These are phyloP conservation scores for Drosophila affinis DNA, from an alignment of 2,888 invertebrate species.

Conservation along the genomic window DNA sequence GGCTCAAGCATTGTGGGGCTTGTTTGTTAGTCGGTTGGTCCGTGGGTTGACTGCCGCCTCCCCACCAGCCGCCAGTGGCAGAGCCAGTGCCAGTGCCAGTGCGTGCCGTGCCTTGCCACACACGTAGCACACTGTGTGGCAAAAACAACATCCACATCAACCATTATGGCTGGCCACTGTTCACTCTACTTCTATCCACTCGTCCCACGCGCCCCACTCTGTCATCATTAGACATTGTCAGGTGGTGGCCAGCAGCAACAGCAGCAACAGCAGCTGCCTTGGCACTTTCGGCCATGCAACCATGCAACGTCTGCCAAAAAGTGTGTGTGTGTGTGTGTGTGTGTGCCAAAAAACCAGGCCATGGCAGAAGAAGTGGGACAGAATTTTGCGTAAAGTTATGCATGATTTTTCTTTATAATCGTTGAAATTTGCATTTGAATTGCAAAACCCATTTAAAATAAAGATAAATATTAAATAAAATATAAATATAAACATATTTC, in stretches of 20 bases:
- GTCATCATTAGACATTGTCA: slow-evolving; percentile 73
- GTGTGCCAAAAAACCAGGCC: slow-evolving; percentile 44
- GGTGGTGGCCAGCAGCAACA: slow-evolving; percentile 32
- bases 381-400: neutral
- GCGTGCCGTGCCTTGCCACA: slow-evolving; percentile 57
- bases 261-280: slow-evolving; percentile 29
- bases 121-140: slow-evolving; percentile 46
- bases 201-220: slow-evolving; percentile 47
- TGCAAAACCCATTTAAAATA: neutral
- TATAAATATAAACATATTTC: no score
- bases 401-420: neutral
- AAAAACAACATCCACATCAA: slow-evolving; percentile 29
- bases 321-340: neutral
- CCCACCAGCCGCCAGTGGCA: slow-evolving; percentile 43
- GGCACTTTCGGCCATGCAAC: slow-evolving; percentile 57
- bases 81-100: slow-evolving; percentile 39
- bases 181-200: neutral
- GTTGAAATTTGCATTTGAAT: neutral
- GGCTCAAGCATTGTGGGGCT: slow-evolving; percentile 60
- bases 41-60: slow-evolving; percentile 31
- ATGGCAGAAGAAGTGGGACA: slow-evolving; percentile 16
- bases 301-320: slow-evolving; percentile 60
- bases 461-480: no score
- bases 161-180: slow-evolving; percentile 62
- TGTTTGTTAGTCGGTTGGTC: slow-evolving; percentile 65